Evolutionary conservation across 2,888 invertebrate genomes (phyloP), one percentile per base, ranked within the genome.

Genomic region (Dryobotodes eremita): DNA sequence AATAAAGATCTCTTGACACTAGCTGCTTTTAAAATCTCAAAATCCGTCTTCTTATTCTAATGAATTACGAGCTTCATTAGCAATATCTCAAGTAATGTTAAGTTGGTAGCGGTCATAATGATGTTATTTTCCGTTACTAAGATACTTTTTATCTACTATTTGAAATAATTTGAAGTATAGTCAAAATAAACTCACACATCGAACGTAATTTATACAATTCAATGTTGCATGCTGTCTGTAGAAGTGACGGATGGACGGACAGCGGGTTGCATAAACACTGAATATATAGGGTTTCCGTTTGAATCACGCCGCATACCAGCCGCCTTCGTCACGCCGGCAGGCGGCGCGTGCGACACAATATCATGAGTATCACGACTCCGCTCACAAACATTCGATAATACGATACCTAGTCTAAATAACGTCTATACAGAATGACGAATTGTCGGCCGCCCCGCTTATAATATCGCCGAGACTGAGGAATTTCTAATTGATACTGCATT

Each of bases 291-390:
- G 95, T 96, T 96, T 95, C 95, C 95, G 94, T 94, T 95, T 97
- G 97, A 96, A 95, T 97, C 97, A 97, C 95, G 94, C 92, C 92
- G 95, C 97, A 97, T 96, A 94, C 97, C 97, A 94, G 93, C 89
- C 92, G 93, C 88, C 95, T 96, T 95, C 94, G 96, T 97, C 97
- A 96, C 95, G 95, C 91, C 91, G 92, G 88, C 90, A 90, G 90
- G 89, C 92, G 91, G 93, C 94, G 94, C 94, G 93, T 93, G 94
- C 95, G 94, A 94, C 94, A 94, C 93, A 95, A 93, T 94, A 94
- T 94, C 94, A 91, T 91, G 92, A 91, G 91, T 92, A 93, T 94
- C 95, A 94, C 94, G 94, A 94, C 91, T 92, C 90, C 86, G 89
- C 89, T 91, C 90, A 92, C 90, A 90, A 93, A 92, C 90, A 92